Base-by-base conservation (phyloP, 2,113 vertebrate species). In the Lepisosteus oculatus region DNA sequence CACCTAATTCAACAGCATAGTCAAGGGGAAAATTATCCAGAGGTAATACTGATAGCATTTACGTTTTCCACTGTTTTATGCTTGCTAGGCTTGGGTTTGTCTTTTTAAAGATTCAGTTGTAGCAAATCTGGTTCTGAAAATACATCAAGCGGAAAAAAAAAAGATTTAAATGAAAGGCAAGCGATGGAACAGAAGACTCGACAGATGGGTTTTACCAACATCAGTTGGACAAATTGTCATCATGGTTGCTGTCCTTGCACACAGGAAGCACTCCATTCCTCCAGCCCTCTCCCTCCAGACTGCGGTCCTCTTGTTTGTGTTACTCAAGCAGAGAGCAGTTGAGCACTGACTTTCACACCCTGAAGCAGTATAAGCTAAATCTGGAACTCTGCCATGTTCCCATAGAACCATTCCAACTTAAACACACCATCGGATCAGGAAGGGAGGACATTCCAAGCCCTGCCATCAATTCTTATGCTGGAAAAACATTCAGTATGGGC, bases 331-430 rank as follows among this genome's bases (percentile, higher is more conserved):
- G 47, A 47, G 43, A 51, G 4, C 3, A 8, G 5, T 42, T 6
- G 43, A 47, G n/a, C 43, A 51, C 42, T 29, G 64, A 13, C 13
- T 67, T 72, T 64, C 13, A 41, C 64, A 61, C 72, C 61, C 14
- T 41, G 14, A 4, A 56, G 71, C 4, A 6, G 9, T 6, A 13
- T 45, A 15, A 68, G 67, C 66, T 41, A 44, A 65, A 51, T 63
- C 43, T 61, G 55, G 64, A 72, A 67, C 66, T 4, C 42, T 45
- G 71, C 43, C 62, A 17, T 6, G 42, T 51, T 61, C 64, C 55
- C 44, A 47, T 66, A 59, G n/a, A 45, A 55, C 43, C 43, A 17
- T 14, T 67, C 43, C 43, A 47, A 67, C 1, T 47, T n/a, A 67
- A 67, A 67, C 17, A 67, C 42, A 13, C 63, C 17, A 13, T 12